Percentiles rank a stretch among this genome's conserved stretches.
phyloP scores from a whole-genome alignment of 1,140 invertebrate species.

The Drosophila pseudoananassae region DNA sequence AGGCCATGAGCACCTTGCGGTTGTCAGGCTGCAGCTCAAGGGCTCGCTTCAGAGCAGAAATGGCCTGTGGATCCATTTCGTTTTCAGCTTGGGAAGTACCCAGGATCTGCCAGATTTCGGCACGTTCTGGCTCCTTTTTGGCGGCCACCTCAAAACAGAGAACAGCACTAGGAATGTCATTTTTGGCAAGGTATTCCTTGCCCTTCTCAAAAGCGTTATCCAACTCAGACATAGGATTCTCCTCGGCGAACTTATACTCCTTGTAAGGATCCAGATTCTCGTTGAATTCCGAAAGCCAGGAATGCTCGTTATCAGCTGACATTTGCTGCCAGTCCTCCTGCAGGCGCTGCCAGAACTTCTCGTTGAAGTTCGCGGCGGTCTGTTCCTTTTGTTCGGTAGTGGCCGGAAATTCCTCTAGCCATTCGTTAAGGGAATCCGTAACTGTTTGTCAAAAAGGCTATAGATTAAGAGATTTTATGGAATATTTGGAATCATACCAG shows the following conservation, averaged over 20 bases:
- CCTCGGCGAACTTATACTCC: constrained; percentile 92
- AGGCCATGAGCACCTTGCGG: constrained; percentile 92
- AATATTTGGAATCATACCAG: constrained; percentile 1
- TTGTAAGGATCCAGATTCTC: constrained; percentile 88
- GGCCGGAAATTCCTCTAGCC: constrained; percentile 69
- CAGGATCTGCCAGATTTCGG: constrained; percentile 92
- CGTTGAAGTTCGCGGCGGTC: constrained; percentile 85
- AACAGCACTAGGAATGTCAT: constrained; percentile 97
- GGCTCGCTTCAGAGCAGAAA: constrained; percentile 94
- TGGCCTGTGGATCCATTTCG: constrained; percentile 91
- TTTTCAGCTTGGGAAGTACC: constrained; percentile 95
- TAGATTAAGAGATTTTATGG: background rate
- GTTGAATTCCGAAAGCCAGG: constrained; percentile 89
- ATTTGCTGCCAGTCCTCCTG: constrained; percentile 92
- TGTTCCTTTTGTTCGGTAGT: constrained; percentile 76
- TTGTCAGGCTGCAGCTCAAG: constrained; percentile 93
- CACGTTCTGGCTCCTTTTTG: constrained; percentile 92
- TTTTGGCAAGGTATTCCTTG: constrained; percentile 91
- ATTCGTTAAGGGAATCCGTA: constrained; percentile 59
- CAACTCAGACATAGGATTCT: constrained; percentile 94
- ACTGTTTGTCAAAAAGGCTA: background rate
- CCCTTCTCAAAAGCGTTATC: constrained; percentile 95
- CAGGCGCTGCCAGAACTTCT: constrained; percentile 90
- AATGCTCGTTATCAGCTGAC: constrained; percentile 86
- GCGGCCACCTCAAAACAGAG: constrained; percentile 98